Conservation (phyloP, 2,888 invertebrate genomes). For the Druceiella hillmani region DNA sequence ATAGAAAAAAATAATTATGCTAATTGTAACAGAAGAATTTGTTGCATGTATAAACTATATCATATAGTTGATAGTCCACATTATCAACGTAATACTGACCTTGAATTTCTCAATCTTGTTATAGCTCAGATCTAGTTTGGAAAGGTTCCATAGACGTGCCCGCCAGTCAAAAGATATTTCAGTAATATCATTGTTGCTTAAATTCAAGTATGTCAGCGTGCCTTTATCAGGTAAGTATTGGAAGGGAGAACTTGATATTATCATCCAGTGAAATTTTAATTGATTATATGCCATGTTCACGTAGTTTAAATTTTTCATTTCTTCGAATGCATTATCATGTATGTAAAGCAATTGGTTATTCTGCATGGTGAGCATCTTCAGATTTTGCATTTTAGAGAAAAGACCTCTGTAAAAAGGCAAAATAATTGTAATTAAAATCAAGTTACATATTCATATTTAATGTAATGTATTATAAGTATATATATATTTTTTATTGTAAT, state of each 20-base stretch:
- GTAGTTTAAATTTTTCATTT: slow-evolving; percentile 45
- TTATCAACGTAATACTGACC: slow-evolving; percentile 35
- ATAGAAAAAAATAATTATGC: too few species aligned
- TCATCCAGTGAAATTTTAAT: slow-evolving; percentile 35
- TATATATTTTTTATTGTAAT: background rate
- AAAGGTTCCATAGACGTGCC: slow-evolving; percentile 48
- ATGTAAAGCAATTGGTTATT: slow-evolving; percentile 44
- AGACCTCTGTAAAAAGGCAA: slow-evolving; percentile 32
- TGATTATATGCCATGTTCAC: slow-evolving; percentile 41
- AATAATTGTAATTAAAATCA: slow-evolving; percentile 30
- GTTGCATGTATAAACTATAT: too few species aligned
- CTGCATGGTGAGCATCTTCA: slow-evolving; percentile 45
- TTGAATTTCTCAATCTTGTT: slow-evolving; percentile 53
- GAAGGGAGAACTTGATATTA: slow-evolving; percentile 28
- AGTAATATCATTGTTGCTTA: slow-evolving; percentile 59
- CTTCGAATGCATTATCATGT: slow-evolving; percentile 43
- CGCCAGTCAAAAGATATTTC: slow-evolving; percentile 61
- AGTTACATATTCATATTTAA: slow-evolving; percentile 1
- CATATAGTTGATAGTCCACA: too few species aligned
- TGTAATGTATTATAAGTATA: too few species aligned
- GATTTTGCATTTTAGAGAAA: slow-evolving; percentile 34
- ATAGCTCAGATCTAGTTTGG: slow-evolving; percentile 59
- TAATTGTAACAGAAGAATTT: too few species aligned
- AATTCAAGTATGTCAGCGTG: slow-evolving; percentile 51
- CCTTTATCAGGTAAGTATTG: slow-evolving; percentile 54